phyloP scores from a whole-genome alignment of 2,797 vertebrate genomes.

The Pitangus sulphuratus region DNA sequence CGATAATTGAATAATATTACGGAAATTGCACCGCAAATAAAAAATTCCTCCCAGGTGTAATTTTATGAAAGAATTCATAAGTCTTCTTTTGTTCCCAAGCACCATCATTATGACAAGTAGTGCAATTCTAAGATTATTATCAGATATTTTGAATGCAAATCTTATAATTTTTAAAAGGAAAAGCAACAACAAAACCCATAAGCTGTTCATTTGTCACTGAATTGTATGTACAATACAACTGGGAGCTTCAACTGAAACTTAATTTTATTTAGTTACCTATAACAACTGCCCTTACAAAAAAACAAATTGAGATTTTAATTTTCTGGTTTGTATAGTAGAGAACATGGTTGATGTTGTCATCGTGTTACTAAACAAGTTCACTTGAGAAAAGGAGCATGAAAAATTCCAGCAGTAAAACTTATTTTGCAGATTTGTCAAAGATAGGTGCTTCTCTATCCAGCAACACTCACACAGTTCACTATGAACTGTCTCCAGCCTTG shows the following conservation, averaged over 20 bases:
- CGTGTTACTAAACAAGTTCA: neutral
- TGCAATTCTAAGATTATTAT: neutral
- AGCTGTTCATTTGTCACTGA: neutral
- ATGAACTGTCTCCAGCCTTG: rapidly evolving
- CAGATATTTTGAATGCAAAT: neutral
- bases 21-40: neutral
- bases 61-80: neutral
- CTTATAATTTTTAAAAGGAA: neutral
- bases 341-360: neutral
- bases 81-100: neutral
- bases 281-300: neutral
- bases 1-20: neutral
- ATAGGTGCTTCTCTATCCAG: neutral
- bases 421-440: neutral
- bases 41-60: neutral
- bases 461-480: neutral
- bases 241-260: neutral
- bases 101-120: neutral
- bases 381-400: neutral
- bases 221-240: rapidly evolving
- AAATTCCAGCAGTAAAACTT: neutral
- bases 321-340: neutral
- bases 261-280: neutral
- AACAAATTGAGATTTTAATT: neutral
- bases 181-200: neutral